Evolutionary conservation across 1,140 invertebrate genomes (phyloP).

Genomic region (Tachypleus tridentatus): DNA sequence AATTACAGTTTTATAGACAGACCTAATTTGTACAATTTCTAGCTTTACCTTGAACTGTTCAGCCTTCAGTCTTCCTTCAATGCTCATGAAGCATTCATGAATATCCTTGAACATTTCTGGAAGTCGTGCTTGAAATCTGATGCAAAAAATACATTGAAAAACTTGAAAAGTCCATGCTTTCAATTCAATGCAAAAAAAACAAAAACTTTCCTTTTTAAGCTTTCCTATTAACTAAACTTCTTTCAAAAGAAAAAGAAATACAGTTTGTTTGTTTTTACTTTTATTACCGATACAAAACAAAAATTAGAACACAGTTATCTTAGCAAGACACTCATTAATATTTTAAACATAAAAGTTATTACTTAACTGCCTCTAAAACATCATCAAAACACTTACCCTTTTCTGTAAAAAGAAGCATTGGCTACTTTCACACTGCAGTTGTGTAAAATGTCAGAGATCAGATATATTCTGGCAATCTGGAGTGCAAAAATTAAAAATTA

Average conservation of each 20-base stretch:
- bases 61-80: constrained; percentile 80
- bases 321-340: no score
- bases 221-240: no score
- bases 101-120: constrained; percentile 75
- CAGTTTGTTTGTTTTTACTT: no score
- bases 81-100: constrained; percentile 56
- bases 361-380: no score
- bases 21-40: no score
- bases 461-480: constrained; percentile 78
- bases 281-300: no score
- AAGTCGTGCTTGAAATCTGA: constrained; percentile 74
- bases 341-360: no score
- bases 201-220: background rate
- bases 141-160: constrained; percentile 14
- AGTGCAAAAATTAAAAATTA: constrained; percentile 10
- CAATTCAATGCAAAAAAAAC: no score
- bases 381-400: constrained; percentile 47
- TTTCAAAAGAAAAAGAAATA: no score
- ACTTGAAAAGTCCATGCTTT: constrained; percentile 1
- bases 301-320: no score
- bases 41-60: constrained; percentile 71
- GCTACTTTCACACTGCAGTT: constrained; percentile 93
- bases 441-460: constrained; percentile 93
- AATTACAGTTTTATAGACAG: no score
- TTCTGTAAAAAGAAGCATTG: constrained; percentile 92